Conservation (phyloP, 2,113 vertebrate genomes). For the Hemibagrus wyckioides region DNA sequence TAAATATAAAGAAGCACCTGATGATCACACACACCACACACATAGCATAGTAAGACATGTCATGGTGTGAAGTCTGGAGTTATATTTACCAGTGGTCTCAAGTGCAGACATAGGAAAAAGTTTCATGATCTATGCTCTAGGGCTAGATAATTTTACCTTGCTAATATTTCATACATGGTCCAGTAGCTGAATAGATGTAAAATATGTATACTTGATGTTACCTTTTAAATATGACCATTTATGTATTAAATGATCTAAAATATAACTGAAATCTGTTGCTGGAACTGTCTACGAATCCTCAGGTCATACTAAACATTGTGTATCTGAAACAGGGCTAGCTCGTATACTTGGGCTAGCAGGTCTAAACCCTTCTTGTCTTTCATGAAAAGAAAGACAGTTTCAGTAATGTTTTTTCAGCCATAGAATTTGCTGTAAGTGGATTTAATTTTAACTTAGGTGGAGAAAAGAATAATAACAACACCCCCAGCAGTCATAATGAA, state of each 20-base stretch:
- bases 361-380: background rate
- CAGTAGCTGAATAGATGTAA: background rate
- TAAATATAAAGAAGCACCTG: conserved; percentile 11
- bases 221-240: background rate
- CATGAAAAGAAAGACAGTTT: background rate
- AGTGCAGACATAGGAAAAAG: background rate
- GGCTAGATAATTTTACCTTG: background rate
- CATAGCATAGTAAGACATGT: background rate
- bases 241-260: background rate
- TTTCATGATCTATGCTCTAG: background rate
- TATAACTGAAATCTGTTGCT: background rate
- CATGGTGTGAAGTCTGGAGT: conserved; percentile 13
- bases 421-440: background rate
- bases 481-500: background rate
- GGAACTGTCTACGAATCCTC: background rate
- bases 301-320: background rate
- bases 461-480: background rate
- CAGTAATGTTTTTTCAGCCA: background rate
- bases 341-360: background rate
- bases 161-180: background rate
- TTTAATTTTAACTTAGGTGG: background rate
- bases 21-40: background rate
- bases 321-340: background rate
- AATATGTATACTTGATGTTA: background rate
- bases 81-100: conserved; percentile 12